These are phyloP conservation scores for Euspilapteryx auroguttella DNA, from an alignment of 2,888 invertebrate genomes.

Conservation along the genomic window DNA sequence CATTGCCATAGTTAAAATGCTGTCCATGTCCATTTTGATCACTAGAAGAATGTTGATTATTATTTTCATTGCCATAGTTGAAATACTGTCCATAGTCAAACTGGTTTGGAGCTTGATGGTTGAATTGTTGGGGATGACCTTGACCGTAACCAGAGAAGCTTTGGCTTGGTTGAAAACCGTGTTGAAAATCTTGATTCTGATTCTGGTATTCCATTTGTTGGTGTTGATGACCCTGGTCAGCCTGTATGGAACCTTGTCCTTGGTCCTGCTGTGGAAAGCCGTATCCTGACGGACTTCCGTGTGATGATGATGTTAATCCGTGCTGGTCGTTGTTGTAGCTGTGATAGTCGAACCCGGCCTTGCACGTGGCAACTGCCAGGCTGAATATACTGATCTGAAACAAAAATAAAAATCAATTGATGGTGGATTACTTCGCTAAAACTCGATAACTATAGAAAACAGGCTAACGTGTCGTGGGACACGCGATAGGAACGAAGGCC, in stretches of 20 bases:
- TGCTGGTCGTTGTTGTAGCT: conserved; percentile 12
- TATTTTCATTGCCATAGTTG: neutral
- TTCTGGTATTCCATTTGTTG: neutral
- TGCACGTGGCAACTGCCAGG: conserved; percentile 42
- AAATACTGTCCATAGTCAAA: neutral
- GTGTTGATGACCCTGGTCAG: neutral
- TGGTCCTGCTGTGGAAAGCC: neutral
- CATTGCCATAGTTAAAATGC: neutral
- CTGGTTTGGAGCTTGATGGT: neutral
- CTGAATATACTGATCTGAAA: conserved; percentile 41
- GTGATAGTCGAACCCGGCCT: conserved; percentile 25
- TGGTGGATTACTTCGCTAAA: too few species aligned
- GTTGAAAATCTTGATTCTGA: neutral
- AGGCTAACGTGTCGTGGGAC: too few species aligned
- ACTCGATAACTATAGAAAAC: too few species aligned
- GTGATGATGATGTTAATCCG: neutral
- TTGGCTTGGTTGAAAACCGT: neutral
- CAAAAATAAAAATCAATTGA: conserved; percentile 11
- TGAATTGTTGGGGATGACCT: neutral
- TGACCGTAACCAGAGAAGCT: neutral
- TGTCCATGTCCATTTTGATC: neutral
- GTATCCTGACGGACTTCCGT: neutral
- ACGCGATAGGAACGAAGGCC: too few species aligned
- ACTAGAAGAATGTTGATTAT: too few species aligned
- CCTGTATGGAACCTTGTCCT: neutral